phyloP scores from a whole-genome alignment of 2,113 vertebrate genomes.

The Oryzias woworae region DNA sequence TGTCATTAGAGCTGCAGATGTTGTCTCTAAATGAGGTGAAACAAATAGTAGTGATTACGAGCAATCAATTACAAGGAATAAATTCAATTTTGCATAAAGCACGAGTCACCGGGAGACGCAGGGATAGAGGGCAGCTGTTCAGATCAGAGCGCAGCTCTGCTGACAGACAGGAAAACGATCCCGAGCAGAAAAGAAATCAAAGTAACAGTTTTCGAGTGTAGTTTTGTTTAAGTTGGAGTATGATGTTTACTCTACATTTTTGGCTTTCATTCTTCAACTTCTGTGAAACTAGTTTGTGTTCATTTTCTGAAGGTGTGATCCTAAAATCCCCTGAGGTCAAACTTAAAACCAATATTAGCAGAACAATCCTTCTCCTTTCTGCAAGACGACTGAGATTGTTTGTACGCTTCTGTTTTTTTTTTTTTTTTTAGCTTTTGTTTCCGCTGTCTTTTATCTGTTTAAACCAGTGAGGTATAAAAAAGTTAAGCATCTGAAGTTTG shows the following conservation, averaged over 20 bases:
- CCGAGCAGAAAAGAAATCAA: background rate
- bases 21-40: constrained; percentile 46
- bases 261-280: too few species aligned
- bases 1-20: constrained; percentile 38
- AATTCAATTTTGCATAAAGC: constrained; percentile 56
- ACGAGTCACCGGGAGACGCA: constrained; percentile 15
- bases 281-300: background rate
- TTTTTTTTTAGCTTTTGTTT: too few species aligned
- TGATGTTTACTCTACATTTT: too few species aligned
- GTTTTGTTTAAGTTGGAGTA: too few species aligned
- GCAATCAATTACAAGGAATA: constrained; percentile 64
- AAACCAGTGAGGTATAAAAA: too few species aligned
- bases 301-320: background rate
- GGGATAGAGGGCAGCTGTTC: constrained; percentile 40
- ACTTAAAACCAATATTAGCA: background rate
- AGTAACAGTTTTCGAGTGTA: too few species aligned
- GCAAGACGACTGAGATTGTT: too few species aligned
- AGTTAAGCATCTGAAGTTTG: too few species aligned
- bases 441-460: too few species aligned
- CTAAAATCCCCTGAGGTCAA: background rate
- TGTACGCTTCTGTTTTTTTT: too few species aligned
- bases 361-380: constrained; percentile 15
- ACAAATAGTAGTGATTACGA: constrained; percentile 49
- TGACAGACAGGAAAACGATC: constrained; percentile 4
- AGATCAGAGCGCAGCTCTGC: background rate